These are phyloP conservation scores for Thymelicus lineola DNA, from an alignment of 2,888 invertebrate species.

Conservation along the genomic window DNA sequence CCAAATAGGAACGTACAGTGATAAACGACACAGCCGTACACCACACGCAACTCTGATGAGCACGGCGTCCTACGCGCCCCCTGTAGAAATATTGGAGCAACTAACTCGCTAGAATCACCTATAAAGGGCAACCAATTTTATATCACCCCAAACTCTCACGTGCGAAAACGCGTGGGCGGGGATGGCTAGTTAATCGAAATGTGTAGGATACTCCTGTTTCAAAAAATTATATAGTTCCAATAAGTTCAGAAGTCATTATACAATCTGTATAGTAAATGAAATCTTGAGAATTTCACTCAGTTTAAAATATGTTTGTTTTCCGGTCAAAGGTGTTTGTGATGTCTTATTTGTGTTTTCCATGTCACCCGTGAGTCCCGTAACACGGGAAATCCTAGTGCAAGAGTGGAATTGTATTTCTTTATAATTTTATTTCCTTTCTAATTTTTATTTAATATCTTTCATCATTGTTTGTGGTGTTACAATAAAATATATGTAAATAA, in stretches of 20 bases:
- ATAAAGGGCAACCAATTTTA: conserved; percentile 45
- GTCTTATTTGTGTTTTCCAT: too few species aligned
- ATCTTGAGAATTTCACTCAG: too few species aligned
- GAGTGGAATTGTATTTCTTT: too few species aligned
- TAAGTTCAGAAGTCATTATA: neutral
- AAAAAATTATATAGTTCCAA: neutral
- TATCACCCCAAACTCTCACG: conserved; percentile 28
- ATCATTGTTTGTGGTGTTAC: too few species aligned
- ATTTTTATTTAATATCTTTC: too few species aligned
- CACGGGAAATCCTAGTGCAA: too few species aligned
- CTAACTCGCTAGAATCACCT: conserved; percentile 39
- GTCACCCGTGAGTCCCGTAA: too few species aligned
- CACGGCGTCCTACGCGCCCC: conserved; percentile 4
- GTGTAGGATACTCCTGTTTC: neutral
- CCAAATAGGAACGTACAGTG: conserved; percentile 8
- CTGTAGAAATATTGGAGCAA: conserved; percentile 14
- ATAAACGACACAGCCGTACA: conserved; percentile 14
- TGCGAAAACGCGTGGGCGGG: conserved; percentile 39
- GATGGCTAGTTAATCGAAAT: conserved; percentile 24
- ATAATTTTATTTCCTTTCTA: too few species aligned
- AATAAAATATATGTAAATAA: too few species aligned
- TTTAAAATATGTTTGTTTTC: too few species aligned
- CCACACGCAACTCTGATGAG: conserved; percentile 11
- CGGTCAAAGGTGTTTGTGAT: too few species aligned
- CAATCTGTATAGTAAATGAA: too few species aligned